These are phyloP conservation scores for Anagrus nilaparvatae DNA, from an alignment of 1,140 invertebrate species.

Conservation along the genomic window DNA sequence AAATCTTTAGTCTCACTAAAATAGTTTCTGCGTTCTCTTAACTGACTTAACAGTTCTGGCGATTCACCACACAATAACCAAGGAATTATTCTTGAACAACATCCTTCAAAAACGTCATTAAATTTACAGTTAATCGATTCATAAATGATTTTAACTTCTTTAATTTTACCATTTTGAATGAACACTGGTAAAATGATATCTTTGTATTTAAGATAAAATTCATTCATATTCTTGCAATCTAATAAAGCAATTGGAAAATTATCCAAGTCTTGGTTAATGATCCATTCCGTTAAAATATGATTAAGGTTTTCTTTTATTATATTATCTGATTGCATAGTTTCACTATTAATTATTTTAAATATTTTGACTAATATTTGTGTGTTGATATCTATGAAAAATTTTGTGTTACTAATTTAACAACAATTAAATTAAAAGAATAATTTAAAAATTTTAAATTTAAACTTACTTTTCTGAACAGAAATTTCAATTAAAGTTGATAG, in stretches of 20 bases:
- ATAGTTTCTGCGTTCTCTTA: constrained; percentile 19
- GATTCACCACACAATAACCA: constrained; percentile 21
- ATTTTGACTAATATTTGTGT: constrained; percentile 25
- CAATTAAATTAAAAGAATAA: not conserved
- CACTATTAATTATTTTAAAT: constrained; percentile 22
- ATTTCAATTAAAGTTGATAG: constrained; percentile 34
- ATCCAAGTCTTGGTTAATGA: constrained; percentile 19
- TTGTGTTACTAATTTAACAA: not conserved
- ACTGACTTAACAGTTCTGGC: constrained; percentile 2
- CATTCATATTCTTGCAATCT: constrained; percentile 23
- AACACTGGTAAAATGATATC: constrained; percentile 24
- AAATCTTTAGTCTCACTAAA: constrained; percentile 19
- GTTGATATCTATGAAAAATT: constrained; percentile 20
- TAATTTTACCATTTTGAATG: constrained; percentile 9
- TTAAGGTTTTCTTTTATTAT: constrained; percentile 36
- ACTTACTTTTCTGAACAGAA: constrained; percentile 23
- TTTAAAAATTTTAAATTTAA: not conserved
- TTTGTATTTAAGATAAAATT: constrained; percentile 37
- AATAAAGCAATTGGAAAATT: constrained; percentile 35
- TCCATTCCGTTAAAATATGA: constrained; percentile 26
- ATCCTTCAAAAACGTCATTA: constrained; percentile 29
- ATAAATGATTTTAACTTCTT: constrained; percentile 23
- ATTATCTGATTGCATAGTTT: constrained; percentile 18
- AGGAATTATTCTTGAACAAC: constrained; percentile 28
- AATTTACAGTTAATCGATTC: constrained; percentile 24